A percentile compares a stretch with the other conserved stretches of the same genome.
These are phyloP conservation scores for Semicossyphus pulcher DNA, from an alignment of 2,113 vertebrate genomes.

Conservation along the genomic window DNA sequence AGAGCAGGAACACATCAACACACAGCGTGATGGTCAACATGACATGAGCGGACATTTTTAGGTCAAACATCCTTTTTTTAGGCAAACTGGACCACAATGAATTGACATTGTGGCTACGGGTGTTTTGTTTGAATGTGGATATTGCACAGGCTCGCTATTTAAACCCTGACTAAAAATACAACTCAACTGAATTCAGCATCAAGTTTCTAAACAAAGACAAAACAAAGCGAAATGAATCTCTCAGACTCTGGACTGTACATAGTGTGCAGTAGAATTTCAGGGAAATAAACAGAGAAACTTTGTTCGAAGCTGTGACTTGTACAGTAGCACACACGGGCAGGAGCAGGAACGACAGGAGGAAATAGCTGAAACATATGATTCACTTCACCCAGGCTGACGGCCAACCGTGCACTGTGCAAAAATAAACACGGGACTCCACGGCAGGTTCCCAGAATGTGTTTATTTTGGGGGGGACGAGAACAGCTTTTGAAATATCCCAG, in stretches of 20 bases:
- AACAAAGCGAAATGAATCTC: constrained; percentile 45
- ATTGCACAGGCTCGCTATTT: constrained; percentile 62
- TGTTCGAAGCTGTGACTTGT: constrained; percentile 50
- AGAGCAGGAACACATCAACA: constrained; percentile 36
- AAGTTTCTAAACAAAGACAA: constrained; percentile 69
- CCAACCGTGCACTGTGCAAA: constrained; percentile 57
- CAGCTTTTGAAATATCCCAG: constrained; percentile 57
- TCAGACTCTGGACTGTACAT: constrained; percentile 25
- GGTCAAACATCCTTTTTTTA: constrained; percentile 23
- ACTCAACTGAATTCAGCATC: constrained; percentile 40
- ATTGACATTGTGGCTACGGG: constrained; percentile 60
- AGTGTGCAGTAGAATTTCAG: constrained; percentile 38
- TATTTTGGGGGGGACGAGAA: constrained; percentile 50
- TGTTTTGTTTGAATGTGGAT: constrained; percentile 63
- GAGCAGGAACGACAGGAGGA: constrained; percentile 49
- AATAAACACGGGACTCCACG: constrained; percentile 63
- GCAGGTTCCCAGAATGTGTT: constrained; percentile 65
- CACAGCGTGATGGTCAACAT: constrained; percentile 33
- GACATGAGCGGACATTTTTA: constrained; percentile 34
- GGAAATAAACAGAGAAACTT: constrained; percentile 50
- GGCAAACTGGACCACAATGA: constrained; percentile 42
- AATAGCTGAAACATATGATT: constrained; percentile 66
- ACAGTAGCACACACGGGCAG: constrained; percentile 64
- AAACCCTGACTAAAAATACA: constrained; percentile 35
- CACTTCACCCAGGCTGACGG: constrained; percentile 60